Base-by-base conservation (phyloP, 2,797 vertebrate species). In the Pantherophis alleghaniensis region DNA sequence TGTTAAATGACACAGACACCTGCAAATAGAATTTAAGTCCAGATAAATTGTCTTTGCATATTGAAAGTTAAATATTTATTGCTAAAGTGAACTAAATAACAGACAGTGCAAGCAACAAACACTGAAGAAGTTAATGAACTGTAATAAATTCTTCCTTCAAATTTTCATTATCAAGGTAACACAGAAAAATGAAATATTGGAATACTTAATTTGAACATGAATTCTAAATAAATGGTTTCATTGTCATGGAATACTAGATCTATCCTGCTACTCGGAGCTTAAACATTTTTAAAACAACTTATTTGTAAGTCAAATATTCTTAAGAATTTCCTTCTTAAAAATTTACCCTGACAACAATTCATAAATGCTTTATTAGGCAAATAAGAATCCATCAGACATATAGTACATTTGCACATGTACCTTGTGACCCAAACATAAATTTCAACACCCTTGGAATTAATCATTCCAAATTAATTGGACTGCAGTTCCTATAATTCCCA, bases 51-150 rank as follows among this genome's bases (percentile, higher is more conserved):
- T 90, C 57, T 95, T 93, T 90, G 28, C n/a, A 92, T 95, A 96
- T 93, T 91, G 90, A 88, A 94, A 97, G 93, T 94, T 96, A 96
- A 97, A 96, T 95, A 96, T 96, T 97, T 94, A 96, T 95, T 97
- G 74, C 91, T 95, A 94, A 63, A 28, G 20, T 91, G 93, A 63
- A 93, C 51, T 94, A 93, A 94, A 96, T 93, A 96, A 6, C 59
- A 96, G 95, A 96, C 94, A 96, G 94, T 91, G 18, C 12, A 96
- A 96, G 94, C 56, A 96, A 96, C 74, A 90, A 14, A 92, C 96
- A 95, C 94, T 94, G 94, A 91, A 93, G 96, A 87, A 93, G 93
- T 95, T 96, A 96, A 97, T 95, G 87, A 89, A 94, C 4, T 69
- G 1, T 89, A 96, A 94, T 95, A 93, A 28, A 94, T 94, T 92